phyloP scores from a whole-genome alignment of 2,888 invertebrate species.

The Polydrusus cervinus region DNA sequence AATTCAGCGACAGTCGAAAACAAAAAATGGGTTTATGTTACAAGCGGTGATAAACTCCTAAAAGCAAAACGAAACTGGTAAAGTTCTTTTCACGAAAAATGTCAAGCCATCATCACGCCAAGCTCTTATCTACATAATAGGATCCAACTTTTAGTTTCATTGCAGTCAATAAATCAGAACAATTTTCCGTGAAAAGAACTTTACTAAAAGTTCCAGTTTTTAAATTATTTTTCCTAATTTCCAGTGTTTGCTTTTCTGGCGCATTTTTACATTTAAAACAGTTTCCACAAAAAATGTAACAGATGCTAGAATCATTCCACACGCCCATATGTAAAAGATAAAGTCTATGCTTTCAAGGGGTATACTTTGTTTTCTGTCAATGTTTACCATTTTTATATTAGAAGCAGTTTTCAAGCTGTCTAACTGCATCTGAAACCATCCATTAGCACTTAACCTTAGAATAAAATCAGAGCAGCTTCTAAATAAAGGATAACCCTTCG shows the following conservation, averaged over 20 bases:
- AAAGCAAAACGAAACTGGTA: too few relatives aligned
- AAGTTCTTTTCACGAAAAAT: too few relatives aligned
- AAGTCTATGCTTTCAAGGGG: background rate
- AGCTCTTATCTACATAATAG: too few relatives aligned
- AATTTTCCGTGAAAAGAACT: too few relatives aligned
- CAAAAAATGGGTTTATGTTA: background rate
- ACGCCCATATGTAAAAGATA: conserved; percentile 9
- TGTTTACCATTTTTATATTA: conserved; percentile 1
- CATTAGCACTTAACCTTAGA: background rate
- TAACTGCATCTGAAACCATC: conserved; percentile 12
- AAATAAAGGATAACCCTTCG: conserved; percentile 24
- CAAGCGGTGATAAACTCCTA: background rate
- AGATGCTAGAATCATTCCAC: background rate
- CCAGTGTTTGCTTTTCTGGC: too few relatives aligned
- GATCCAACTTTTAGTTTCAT: too few relatives aligned
- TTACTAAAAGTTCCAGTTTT: too few relatives aligned
- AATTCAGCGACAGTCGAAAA: too few relatives aligned
- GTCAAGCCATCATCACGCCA: too few relatives aligned
- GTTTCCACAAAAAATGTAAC: background rate
- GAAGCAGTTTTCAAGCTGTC: background rate
- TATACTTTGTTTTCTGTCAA: background rate
- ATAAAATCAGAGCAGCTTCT: background rate
- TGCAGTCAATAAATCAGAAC: too few relatives aligned
- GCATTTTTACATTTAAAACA: background rate
- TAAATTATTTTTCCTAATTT: too few relatives aligned